A percentile compares a stretch with the other conserved stretches of the same genome.
Evolutionary conservation across 2,113 vertebrate species (phyloP).

Genomic region (Menura novaehollandiae): DNA sequence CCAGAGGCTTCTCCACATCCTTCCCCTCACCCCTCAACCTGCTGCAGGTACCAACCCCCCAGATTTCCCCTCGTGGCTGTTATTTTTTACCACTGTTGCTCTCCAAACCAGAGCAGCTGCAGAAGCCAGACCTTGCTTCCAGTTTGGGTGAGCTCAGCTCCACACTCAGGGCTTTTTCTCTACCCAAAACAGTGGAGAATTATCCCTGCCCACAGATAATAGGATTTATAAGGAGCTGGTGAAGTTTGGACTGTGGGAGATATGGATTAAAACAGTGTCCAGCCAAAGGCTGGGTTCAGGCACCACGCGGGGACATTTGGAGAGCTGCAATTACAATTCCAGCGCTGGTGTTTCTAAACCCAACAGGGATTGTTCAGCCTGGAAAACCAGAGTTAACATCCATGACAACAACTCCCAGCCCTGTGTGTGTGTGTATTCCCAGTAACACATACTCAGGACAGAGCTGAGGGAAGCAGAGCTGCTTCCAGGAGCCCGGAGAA

Average conservation of each 20-base stretch:
- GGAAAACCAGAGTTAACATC: neutral
- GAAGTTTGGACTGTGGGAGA: neutral
- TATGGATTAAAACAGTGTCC: neutral
- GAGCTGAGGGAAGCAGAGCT: neutral
- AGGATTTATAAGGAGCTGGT: neutral
- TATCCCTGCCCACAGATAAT: neutral
- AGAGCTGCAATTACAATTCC: neutral
- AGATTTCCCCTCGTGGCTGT: neutral
- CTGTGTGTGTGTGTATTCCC: fast-evolving
- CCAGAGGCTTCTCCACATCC: neutral
- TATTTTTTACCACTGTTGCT: neutral
- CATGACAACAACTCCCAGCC: neutral
- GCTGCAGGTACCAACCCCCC: neutral
- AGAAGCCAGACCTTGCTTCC: neutral
- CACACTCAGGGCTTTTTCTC: neutral
- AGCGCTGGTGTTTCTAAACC: neutral
- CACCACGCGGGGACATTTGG: fast-evolving
- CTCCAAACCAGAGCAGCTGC: neutral
- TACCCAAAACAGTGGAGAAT: fast-evolving
- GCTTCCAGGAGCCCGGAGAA: neutral
- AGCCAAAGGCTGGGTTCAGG: neutral
- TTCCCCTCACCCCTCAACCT: neutral
- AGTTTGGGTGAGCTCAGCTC: neutral
- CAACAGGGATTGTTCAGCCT: neutral
- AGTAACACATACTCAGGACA: neutral